phyloP scores from a whole-genome alignment of 2,113 vertebrate genomes.

The Danionella cerebrum region DNA sequence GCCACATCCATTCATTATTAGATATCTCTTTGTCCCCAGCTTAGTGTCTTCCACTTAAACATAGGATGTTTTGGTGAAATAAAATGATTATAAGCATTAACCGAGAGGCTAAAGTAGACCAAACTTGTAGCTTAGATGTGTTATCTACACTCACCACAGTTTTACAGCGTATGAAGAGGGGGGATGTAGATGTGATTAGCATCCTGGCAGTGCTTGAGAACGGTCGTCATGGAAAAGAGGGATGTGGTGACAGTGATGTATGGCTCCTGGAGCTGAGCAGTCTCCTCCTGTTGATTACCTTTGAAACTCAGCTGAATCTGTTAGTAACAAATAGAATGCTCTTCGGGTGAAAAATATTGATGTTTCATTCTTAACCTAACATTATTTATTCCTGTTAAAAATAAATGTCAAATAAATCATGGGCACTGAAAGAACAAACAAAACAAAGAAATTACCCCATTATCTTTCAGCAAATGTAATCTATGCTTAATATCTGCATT shows the following conservation, averaged over 20 bases:
- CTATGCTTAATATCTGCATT: no score
- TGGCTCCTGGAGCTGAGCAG: conserved; percentile 53
- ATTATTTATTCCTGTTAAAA: no score
- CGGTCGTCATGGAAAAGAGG: conserved; percentile 42
- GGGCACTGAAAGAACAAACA: no score
- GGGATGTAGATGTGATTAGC: conserved; percentile 24
- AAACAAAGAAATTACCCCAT: no score
- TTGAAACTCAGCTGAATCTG: conserved; percentile 43
- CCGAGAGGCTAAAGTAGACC: no score
- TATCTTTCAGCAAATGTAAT: no score
- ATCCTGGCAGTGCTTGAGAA: conserved; percentile 42
- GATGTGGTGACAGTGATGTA: conserved; percentile 74
- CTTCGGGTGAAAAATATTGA: background rate
- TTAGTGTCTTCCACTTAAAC: no score
- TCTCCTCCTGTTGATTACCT: conserved; percentile 59
- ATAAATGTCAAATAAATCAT: no score
- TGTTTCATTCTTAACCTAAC: background rate
- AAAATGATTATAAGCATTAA: background rate
- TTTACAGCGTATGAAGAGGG: background rate
- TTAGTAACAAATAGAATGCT: background rate
- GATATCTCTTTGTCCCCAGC: no score
- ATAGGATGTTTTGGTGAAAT: background rate
- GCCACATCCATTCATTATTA: no score
- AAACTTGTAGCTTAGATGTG: no score
- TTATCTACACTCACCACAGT: background rate